phyloP scores from a whole-genome alignment of 2,888 invertebrate species.

The Sussaba pulchella region DNA sequence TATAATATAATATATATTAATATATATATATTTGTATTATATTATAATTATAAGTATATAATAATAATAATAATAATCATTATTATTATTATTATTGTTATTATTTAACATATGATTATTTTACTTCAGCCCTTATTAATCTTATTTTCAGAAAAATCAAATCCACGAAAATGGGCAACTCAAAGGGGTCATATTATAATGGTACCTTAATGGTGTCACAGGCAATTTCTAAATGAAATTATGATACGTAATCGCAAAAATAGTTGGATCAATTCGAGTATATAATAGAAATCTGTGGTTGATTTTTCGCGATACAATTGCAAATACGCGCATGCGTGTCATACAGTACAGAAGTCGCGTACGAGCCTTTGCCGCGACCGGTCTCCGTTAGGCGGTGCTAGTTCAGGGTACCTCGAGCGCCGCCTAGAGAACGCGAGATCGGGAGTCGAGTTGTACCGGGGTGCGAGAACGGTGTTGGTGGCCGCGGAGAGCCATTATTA shows the following conservation, averaged over 20 bases:
- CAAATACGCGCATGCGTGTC: not conserved
- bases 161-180: not conserved
- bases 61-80: too few relatives aligned
- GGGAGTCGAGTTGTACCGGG: conserved; percentile 21
- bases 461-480: conserved; percentile 35
- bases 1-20: too few relatives aligned
- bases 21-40: too few relatives aligned
- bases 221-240: not conserved
- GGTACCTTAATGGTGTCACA: too few relatives aligned
- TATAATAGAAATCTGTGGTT: not conserved
- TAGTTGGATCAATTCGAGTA: not conserved
- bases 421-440: conserved; percentile 44
- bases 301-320: not conserved
- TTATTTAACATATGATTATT: too few relatives aligned
- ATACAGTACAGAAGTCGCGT: not conserved
- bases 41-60: too few relatives aligned
- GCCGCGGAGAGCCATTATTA: conserved; percentile 56
- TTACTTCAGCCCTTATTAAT: too few relatives aligned
- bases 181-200: too few relatives aligned
- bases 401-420: conserved; percentile 60
- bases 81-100: too few relatives aligned
- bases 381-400: conserved; percentile 53
- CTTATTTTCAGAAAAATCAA: not conserved
- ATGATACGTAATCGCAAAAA: not conserved
- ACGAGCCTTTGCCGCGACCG: not conserved